Percentiles rank a stretch among this genome's conserved stretches.
Conservation (phyloP, 2,888 invertebrate genomes). For the Phyllotreta striolata region DNA sequence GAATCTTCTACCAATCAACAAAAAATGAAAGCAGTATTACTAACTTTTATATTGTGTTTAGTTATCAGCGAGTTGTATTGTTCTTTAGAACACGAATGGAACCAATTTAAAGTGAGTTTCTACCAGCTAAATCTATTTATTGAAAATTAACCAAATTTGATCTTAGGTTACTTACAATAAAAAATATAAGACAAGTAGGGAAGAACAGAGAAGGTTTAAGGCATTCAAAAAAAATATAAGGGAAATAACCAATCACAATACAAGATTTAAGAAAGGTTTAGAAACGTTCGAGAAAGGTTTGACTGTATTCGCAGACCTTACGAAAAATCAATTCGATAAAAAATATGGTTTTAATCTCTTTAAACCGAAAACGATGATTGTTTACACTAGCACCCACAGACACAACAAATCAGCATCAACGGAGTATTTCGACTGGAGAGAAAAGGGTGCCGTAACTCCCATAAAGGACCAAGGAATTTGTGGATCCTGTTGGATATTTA, state of each 20-base stretch:
- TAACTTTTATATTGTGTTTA: constrained; percentile 4
- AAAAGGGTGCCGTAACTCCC: constrained; percentile 32
- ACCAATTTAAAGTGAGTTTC: constrained; percentile 21
- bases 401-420: neutral
- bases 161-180: constrained; percentile 29
- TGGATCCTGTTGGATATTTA: constrained; percentile 39
- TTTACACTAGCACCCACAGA: neutral
- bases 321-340: constrained; percentile 27
- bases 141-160: neutral
- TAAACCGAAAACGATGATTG: neutral
- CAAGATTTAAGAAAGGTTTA: constrained; percentile 18
- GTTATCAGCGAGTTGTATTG: constrained; percentile 4
- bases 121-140: neutral
- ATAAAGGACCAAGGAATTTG: constrained; percentile 37
- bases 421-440: constrained; percentile 32
- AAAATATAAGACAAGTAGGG: constrained; percentile 21
- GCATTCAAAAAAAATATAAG: constrained; percentile 31
- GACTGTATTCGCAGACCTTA: constrained; percentile 34
- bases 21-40: constrained; percentile 26
- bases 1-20: constrained; percentile 2
- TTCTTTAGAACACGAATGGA: constrained; percentile 15
- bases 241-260: constrained; percentile 35
- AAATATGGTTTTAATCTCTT: constrained; percentile 25
- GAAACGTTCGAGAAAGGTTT: constrained; percentile 31
- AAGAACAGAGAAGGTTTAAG: constrained; percentile 22